Evolutionary conservation across 2,888 invertebrate species (phyloP).

Genomic region (Aplocera efformata): DNA sequence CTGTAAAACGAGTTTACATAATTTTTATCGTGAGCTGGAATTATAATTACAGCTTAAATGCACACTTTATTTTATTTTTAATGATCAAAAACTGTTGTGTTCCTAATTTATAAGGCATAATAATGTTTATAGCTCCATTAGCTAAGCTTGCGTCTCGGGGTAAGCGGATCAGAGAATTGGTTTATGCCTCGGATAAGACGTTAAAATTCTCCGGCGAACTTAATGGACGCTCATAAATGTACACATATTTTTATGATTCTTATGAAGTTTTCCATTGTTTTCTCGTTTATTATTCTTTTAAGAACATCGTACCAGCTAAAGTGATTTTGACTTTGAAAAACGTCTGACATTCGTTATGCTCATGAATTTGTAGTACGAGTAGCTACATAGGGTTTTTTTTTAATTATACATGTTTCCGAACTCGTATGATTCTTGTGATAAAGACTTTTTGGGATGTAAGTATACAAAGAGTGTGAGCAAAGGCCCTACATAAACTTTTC

Average conservation of each 20-base stretch:
- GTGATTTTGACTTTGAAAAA: not conserved
- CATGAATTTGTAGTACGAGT: too few relatives aligned
- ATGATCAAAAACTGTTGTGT: not conserved
- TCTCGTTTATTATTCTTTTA: slow-evolving; percentile 1
- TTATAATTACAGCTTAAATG: too few relatives aligned
- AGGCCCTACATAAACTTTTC: too few relatives aligned
- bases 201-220: slow-evolving; percentile 44
- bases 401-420: too few relatives aligned
- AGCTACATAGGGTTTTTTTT: too few relatives aligned
- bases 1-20: too few relatives aligned
- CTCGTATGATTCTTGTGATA: too few relatives aligned
- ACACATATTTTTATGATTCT: slow-evolving; percentile 11
- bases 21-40: too few relatives aligned
- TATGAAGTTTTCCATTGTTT: slow-evolving; percentile 2
- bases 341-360: not conserved
- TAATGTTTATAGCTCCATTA: slow-evolving; percentile 49
- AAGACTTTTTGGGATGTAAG: too few relatives aligned
- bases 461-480: too few relatives aligned
- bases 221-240: slow-evolving; percentile 38
- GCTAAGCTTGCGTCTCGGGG: slow-evolving; percentile 48
- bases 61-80: too few relatives aligned
- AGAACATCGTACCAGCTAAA: not conserved
- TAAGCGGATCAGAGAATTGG: slow-evolving; percentile 58
- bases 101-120: slow-evolving; percentile 1
- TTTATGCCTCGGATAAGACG: slow-evolving; percentile 53